Evolutionary conservation across 1,140 invertebrate species (phyloP).

Genomic region (Octopus bimaculoides): DNA sequence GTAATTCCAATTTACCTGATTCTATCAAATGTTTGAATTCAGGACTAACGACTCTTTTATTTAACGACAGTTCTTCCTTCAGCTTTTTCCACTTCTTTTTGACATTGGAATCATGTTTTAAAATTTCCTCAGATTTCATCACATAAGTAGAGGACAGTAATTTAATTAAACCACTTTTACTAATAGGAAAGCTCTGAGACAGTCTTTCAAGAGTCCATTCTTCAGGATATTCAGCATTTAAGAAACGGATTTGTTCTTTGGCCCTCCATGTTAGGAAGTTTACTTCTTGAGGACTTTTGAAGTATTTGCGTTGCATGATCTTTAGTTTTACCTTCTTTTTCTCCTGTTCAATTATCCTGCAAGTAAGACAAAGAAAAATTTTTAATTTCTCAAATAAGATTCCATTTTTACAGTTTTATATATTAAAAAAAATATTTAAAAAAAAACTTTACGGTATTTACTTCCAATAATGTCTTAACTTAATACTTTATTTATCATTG

Average conservation of each 20-base stretch:
- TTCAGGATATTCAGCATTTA: slow-evolving; percentile 67
- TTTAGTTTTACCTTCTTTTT: slow-evolving; percentile 61
- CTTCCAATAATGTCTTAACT: too few relatives aligned
- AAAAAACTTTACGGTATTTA: too few relatives aligned
- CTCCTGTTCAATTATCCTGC: not conserved
- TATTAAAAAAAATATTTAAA: too few relatives aligned
- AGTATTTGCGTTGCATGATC: slow-evolving; percentile 73
- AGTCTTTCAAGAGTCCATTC: slow-evolving; percentile 73
- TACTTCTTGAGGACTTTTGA: slow-evolving; percentile 65
- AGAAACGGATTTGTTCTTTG: slow-evolving; percentile 75
- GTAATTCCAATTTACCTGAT: slow-evolving; percentile 23
- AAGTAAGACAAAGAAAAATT: too few relatives aligned
- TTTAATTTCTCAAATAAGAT: too few relatives aligned
- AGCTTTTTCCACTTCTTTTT: slow-evolving; percentile 34
- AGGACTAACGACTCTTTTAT: slow-evolving; percentile 19
- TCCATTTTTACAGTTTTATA: too few relatives aligned
- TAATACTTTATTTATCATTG: too few relatives aligned
- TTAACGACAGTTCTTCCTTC: slow-evolving; percentile 17
- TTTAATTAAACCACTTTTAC: slow-evolving; percentile 55
- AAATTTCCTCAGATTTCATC: slow-evolving; percentile 29
- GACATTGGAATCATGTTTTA: slow-evolving; percentile 40
- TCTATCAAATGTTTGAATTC: slow-evolving; percentile 19
- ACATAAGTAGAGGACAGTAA: slow-evolving; percentile 37
- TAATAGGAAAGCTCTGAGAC: slow-evolving; percentile 76
- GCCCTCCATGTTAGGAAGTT: slow-evolving; percentile 80